A percentile compares a stretch with the other conserved stretches of the same genome.
Conservation (phyloP, 1,140 invertebrate species). For the Cherax quadricarinatus region DNA sequence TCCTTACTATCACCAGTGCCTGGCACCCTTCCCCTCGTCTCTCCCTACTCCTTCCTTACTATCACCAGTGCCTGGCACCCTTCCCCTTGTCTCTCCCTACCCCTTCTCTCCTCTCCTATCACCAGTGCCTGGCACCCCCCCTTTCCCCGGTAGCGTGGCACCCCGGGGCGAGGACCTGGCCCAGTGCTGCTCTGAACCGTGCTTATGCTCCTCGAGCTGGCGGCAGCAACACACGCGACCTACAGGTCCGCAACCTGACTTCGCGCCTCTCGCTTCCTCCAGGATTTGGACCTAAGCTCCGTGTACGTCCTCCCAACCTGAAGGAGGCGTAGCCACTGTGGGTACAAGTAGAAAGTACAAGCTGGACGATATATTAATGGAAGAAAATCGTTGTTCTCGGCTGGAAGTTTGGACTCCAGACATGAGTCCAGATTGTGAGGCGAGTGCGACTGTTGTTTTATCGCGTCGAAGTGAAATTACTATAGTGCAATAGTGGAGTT, state of each 20-base stretch:
- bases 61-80: background rate
- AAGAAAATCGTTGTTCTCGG: background rate
- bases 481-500: background rate
- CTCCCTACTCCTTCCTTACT: background rate
- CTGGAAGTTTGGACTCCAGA: background rate
- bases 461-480: background rate
- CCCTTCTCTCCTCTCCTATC: background rate
- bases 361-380: background rate
- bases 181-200: constrained; percentile 30
- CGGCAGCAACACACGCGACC: constrained; percentile 24
- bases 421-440: background rate
- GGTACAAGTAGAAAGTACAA: background rate
- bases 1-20: no score
- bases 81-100: background rate
- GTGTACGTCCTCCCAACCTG: no score
- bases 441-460: background rate
- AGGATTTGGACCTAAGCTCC: background rate
- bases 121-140: constrained; percentile 19
- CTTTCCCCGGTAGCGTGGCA: background rate
- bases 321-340: no score
- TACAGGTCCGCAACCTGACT: background rate
- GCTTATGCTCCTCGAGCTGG: constrained; percentile 54
- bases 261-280: background rate
- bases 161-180: background rate
- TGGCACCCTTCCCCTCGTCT: background rate